Base-by-base conservation (phyloP, 2,888 invertebrate genomes). In the Campoplex nolae region DNA sequence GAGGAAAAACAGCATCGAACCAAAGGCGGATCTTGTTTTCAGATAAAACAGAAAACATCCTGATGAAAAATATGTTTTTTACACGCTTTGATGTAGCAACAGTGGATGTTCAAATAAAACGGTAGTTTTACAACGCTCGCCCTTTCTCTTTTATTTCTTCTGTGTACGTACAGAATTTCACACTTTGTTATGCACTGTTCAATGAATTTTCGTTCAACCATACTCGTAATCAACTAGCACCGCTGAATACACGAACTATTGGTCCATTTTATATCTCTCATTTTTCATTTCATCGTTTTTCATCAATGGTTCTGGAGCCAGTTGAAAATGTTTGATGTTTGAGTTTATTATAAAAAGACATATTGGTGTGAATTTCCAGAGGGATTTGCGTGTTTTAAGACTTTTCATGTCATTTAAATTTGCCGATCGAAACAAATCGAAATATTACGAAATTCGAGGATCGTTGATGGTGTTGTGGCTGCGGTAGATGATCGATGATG, bases 21-120 rank as follows among this genome's bases (percentile, higher is more conserved):
- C 56, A 68, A 75, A 38, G 35, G 54, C 42, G 48, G 51, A 73
- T 71, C 65, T 32, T 3, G 56, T 54, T 68, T 76, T 32, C 67
- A 23, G 70, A 83, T 70, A 76, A 23, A 83, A 58, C 68, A 51
- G 65, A 35, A 76, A 76, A 83, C 35, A 68, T 48, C 9, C 48
- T 28, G 42, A 45, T 42, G 51, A 45, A 73, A 78, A 83, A 56
- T 77, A 73, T 73, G 45, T 51, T 23, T 78, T 73, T 73, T 32
- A 42, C 32, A 16, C 35, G 23, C 13, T 48, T 65, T 76, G 28
- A 73, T 65, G 38, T 18, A 4, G 68, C 13, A 3, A 56, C 18
- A 51, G 65, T 23, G 81, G n/a, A 68, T 45, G 32, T 45, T 32
- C 45, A 67, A 51, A 68, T 68, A 38, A 68, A 42, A 2, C 3